Evolutionary conservation across 2,113 vertebrate species (phyloP), one percentile per base, ranked within the genome.

Genomic region (Phylloscopus trochiloides): DNA sequence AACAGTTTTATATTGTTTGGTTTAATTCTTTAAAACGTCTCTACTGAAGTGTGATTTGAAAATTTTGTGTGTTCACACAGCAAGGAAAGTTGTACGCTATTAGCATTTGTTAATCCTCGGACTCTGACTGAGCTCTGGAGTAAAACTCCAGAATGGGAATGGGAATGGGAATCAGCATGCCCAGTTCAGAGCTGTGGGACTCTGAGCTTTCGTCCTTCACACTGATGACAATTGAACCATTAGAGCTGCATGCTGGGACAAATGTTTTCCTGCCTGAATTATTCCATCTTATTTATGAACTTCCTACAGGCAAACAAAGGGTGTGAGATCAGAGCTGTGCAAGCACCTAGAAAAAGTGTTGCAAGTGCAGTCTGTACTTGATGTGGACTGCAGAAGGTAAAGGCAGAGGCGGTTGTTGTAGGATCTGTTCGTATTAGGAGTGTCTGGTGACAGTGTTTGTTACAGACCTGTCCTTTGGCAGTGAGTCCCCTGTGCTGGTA

Each of bases 321-420:
- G 8, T 21, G 10, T 25, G 36, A 17, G 68, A 24, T 67, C 24
- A 63, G 59, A 80, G 36, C 28, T 57, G 34, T 50, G 29, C 48
- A 32, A 24, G 14, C 6, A 0, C 19, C 7, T 42, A 31, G 61
- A 17, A 55, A 24, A 88, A 43, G 7, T 6, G 22, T 55, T 86
- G 12, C 9, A 6, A 10, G 6, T 42, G 34, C 11, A 17, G 8
- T 1, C 1, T 8, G 25, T 21, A 5, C 18, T 19, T 9, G 7
- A 1, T 10, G 11, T 52, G 34, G 15, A 14, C 67, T 50, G 47
- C 21, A 43, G 65, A 66, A 87, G 61, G 17, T 45, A 21, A 82
- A 86, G 17, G 55, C 19, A n/a, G 51, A 74, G 34, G 43, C 29
- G 45, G 14, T 31, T 45, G 9, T 17, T 17, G 17, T 14, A 48